Conservation (phyloP, 2,797 vertebrate genomes). For the Limnodromus scolopaceus region DNA sequence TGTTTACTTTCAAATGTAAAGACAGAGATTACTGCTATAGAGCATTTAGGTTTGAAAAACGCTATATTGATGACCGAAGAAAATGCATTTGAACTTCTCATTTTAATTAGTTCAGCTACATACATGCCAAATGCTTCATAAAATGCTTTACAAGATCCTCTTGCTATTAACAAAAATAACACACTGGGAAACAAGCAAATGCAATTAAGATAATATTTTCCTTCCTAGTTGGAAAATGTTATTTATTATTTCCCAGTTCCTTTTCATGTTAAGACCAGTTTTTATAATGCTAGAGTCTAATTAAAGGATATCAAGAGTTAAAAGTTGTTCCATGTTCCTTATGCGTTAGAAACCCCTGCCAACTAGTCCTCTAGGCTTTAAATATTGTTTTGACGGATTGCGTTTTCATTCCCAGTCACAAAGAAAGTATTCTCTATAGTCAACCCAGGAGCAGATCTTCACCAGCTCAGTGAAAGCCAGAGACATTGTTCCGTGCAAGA, state of each 20-base stretch:
- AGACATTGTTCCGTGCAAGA: slow-evolving; percentile 59
- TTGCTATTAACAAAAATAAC: background rate
- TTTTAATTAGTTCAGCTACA: slow-evolving; percentile 60
- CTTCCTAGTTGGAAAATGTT: background rate
- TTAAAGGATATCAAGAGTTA: slow-evolving; percentile 88
- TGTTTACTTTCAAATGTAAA: background rate
- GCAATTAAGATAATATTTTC: background rate
- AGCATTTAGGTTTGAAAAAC: background rate
- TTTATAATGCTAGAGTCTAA: slow-evolving; percentile 48
- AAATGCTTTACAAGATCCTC: background rate
- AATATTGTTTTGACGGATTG: slow-evolving; percentile 88
- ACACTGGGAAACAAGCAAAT: background rate
- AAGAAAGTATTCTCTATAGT: slow-evolving; percentile 76
- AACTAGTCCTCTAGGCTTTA: slow-evolving; percentile 88
- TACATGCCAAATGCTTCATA: slow-evolving; percentile 3
- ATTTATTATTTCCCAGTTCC: background rate
- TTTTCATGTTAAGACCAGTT: background rate
- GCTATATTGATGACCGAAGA: slow-evolving; percentile 20
- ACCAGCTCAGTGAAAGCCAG: slow-evolving; percentile 64
- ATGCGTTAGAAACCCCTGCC: slow-evolving; percentile 82
- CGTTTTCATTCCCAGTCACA: slow-evolving; percentile 83
- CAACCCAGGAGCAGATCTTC: slow-evolving; percentile 63
- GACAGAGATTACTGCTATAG: background rate
- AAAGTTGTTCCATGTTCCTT: slow-evolving; percentile 83
- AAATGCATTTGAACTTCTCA: background rate